Conservation (phyloP, 2,888 invertebrate species). For the Lasioglossum marginatum region DNA sequence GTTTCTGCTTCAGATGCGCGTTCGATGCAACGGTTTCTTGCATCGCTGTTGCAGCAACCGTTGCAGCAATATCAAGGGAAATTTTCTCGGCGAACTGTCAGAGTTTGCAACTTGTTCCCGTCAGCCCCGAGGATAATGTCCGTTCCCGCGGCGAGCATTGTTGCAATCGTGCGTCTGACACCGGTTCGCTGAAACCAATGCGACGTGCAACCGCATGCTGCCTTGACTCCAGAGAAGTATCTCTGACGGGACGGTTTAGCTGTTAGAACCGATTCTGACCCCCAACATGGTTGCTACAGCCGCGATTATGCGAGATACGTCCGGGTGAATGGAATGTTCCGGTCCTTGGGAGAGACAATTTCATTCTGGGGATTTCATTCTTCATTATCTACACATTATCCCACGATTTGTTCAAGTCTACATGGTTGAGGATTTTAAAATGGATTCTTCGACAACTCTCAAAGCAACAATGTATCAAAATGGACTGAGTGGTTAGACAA, state of each 20-base stretch:
- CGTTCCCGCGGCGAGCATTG: constrained; percentile 30
- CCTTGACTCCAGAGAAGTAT: constrained; percentile 2
- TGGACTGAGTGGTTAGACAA: too few relatives aligned
- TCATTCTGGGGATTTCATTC: not conserved
- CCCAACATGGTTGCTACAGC: not conserved
- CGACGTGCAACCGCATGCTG: constrained; percentile 5
- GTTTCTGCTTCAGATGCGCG: not conserved
- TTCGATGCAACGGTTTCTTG: not conserved
- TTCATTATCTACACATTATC: not conserved
- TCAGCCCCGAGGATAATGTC: constrained; percentile 36
- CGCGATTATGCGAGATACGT: not conserved
- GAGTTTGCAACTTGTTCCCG: constrained; percentile 39
- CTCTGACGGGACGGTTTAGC: not conserved
- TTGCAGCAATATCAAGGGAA: not conserved
- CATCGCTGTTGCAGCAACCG: not conserved
- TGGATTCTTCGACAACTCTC: too few relatives aligned
- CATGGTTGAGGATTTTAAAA: too few relatives aligned
- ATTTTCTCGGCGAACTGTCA: constrained; percentile 36
- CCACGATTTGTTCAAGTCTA: too few relatives aligned
- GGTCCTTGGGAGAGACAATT: not conserved
- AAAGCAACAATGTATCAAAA: too few relatives aligned
- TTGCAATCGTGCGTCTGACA: constrained; percentile 42
- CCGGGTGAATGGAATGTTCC: not conserved
- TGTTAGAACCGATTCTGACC: not conserved
- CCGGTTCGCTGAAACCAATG: constrained; percentile 37